These are phyloP conservation scores for Euplagia quadripunctaria DNA, from an alignment of 2,888 invertebrate species.

Conservation along the genomic window DNA sequence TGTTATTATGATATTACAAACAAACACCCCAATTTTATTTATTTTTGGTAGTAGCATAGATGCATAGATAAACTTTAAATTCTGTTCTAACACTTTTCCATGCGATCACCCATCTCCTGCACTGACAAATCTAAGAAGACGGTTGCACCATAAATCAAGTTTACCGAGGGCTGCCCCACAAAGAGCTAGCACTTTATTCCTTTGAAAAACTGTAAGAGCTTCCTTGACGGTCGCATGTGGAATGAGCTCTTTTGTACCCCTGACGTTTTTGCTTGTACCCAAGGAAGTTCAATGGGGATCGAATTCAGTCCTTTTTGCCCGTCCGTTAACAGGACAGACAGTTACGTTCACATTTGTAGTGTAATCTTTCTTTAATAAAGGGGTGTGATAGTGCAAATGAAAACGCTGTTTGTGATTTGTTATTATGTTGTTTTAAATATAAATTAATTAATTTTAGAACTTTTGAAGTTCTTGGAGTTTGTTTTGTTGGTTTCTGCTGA, in stretches of 20 bases:
- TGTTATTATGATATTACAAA: no score
- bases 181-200: slow-evolving; percentile 65
- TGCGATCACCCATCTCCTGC: slow-evolving; percentile 32
- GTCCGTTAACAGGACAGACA: slow-evolving; percentile 23
- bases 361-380: slow-evolving; percentile 20
- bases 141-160: slow-evolving; percentile 74
- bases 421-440: neutral
- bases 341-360: slow-evolving; percentile 21
- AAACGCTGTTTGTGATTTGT: slow-evolving; percentile 2
- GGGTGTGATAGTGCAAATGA: slow-evolving; percentile 10
- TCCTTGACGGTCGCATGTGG: slow-evolving; percentile 64
- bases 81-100: slow-evolving; percentile 17
- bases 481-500: no score
- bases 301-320: slow-evolving; percentile 42
- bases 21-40: no score
- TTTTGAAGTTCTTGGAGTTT: no score
- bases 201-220: slow-evolving; percentile 76
- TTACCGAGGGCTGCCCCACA: slow-evolving; percentile 62
- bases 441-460: no score
- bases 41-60: no score
- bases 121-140: slow-evolving; percentile 67
- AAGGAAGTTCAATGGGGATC: slow-evolving; percentile 52
- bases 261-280: slow-evolving; percentile 61
- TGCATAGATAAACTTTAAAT: neutral
- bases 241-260: slow-evolving; percentile 68